Conservation (phyloP, 2,888 invertebrate genomes). For the Icerya purchasi region DNA sequence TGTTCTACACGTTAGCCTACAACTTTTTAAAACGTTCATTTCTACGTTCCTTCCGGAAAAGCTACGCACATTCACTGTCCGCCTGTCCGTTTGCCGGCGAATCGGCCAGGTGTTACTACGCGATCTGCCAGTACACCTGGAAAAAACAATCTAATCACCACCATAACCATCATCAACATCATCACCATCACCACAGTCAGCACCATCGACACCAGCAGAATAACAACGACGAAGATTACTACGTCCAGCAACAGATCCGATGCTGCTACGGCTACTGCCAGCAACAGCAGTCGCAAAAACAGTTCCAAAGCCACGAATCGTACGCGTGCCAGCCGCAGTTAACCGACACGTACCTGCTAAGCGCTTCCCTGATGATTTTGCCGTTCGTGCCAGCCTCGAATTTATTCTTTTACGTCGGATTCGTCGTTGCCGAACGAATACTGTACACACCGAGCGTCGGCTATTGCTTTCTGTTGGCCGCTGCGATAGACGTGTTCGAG, state of each 20-base stretch:
- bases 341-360: constrained; percentile 19
- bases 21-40: neutral
- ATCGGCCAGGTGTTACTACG: neutral
- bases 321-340: neutral
- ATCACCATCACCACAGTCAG: neutral
- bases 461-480: constrained; percentile 67
- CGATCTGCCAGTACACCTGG: neutral
- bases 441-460: constrained; percentile 92
- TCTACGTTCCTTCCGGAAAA: too few relatives aligned
- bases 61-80: too few relatives aligned
- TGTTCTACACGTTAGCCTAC: constrained; percentile 39
- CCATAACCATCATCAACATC: neutral
- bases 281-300: neutral
- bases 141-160: neutral
- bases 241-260: neutral
- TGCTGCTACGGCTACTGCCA: neutral
- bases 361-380: constrained; percentile 49
- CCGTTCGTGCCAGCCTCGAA: constrained; percentile 93
- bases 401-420: constrained; percentile 91
- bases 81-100: neutral
- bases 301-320: neutral
- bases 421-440: constrained; percentile 89
- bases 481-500: constrained; percentile 35
- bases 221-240: too few relatives aligned
- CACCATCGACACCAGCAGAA: neutral